Conservation (phyloP, 2,113 vertebrate genomes). For the Petaurus breviceps region DNA sequence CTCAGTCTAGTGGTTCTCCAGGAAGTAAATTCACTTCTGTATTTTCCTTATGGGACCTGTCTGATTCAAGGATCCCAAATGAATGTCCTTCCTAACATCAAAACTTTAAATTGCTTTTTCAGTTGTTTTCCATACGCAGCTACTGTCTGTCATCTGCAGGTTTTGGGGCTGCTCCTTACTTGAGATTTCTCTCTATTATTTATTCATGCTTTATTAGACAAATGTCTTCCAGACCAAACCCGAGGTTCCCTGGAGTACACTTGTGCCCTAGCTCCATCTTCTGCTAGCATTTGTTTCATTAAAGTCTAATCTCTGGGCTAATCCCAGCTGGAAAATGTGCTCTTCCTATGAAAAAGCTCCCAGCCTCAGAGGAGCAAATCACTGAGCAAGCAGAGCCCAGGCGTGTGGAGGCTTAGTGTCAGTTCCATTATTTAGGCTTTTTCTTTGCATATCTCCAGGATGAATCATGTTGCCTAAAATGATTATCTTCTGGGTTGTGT, state of each 20-base stretch:
- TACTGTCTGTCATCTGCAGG: conserved; percentile 32
- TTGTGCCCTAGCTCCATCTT: conserved; percentile 28
- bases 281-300: conserved; percentile 73
- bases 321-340: conserved; percentile 68
- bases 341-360: conserved; percentile 60
- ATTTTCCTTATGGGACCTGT: background rate
- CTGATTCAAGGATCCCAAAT: background rate
- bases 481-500: conserved; percentile 26
- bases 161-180: conserved; percentile 56
- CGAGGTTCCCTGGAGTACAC: conserved; percentile 55
- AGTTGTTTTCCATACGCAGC: conserved; percentile 26
- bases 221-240: conserved; percentile 66
- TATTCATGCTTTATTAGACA: conserved; percentile 77
- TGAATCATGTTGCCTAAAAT: conserved; percentile 41
- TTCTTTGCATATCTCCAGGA: conserved; percentile 29
- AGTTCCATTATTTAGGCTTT: conserved; percentile 31
- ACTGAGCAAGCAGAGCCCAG: conserved; percentile 41
- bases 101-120: conserved; percentile 58
- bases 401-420: background rate
- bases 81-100: conserved; percentile 22
- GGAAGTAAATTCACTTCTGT: background rate
- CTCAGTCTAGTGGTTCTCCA: background rate
- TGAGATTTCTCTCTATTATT: conserved; percentile 63
- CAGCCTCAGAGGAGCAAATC: conserved; percentile 46
- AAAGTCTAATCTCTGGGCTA: conserved; percentile 70